Evolutionary conservation across 2,113 vertebrate genomes (phyloP).

Genomic region (Danionella cerebrum): DNA sequence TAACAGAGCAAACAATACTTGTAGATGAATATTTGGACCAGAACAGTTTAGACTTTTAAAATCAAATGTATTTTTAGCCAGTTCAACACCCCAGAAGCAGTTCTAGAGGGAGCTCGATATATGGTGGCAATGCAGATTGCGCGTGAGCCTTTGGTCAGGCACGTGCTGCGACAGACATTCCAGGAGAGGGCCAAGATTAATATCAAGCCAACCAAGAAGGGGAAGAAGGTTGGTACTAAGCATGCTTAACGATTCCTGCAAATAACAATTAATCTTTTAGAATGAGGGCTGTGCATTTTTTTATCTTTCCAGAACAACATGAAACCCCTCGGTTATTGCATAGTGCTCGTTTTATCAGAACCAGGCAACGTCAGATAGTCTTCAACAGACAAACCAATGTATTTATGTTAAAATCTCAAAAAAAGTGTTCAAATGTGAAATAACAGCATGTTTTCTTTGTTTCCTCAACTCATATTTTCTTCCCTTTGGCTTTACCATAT

Average conservation of each 20-base stretch:
- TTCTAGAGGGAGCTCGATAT: slow-evolving; percentile 93
- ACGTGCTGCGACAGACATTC: slow-evolving; percentile 93
- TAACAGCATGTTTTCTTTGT: neutral
- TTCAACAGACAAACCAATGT: too few relatives aligned
- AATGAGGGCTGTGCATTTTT: too few relatives aligned
- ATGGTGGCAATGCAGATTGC: slow-evolving; percentile 98
- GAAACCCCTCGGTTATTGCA: too few relatives aligned
- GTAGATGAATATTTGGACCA: too few relatives aligned
- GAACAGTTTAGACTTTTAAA: neutral
- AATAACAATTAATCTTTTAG: too few relatives aligned
- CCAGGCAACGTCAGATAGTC: too few relatives aligned
- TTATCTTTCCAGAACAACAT: too few relatives aligned
- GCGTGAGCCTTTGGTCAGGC: slow-evolving; percentile 89
- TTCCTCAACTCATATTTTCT: neutral
- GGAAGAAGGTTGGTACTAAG: slow-evolving; percentile 77
- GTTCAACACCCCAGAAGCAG: slow-evolving; percentile 81
- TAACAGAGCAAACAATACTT: slow-evolving; percentile 26
- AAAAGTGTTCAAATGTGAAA: neutral
- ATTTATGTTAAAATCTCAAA: too few relatives aligned
- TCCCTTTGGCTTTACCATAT: neutral
- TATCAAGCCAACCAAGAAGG: slow-evolving; percentile 92
- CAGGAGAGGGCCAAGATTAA: slow-evolving; percentile 96
- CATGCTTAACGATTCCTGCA: neutral
- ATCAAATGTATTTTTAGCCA: slow-evolving; percentile 64
- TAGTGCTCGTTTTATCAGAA: too few relatives aligned